phyloP scores from a whole-genome alignment of 1,140 invertebrate species.

The Ceratosolen solmsi region DNA sequence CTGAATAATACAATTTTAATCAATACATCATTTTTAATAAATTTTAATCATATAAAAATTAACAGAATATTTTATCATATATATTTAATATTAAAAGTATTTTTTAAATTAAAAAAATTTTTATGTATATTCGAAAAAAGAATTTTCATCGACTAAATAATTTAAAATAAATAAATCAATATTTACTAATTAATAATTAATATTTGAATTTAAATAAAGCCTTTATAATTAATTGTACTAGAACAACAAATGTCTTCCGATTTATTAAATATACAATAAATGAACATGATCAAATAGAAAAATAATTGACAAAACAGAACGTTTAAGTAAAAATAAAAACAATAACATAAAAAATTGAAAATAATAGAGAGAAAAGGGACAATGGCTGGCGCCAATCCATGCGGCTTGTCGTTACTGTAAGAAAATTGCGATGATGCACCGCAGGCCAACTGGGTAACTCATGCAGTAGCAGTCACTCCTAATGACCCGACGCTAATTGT shows the following conservation, averaged over 20 bases:
- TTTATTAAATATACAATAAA: slow-evolving; percentile 6
- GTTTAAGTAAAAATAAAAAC: too few relatives aligned
- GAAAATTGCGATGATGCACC: not conserved
- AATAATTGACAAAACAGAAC: too few relatives aligned
- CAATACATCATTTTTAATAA: too few relatives aligned
- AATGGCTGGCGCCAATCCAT: not conserved
- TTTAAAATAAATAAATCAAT: not conserved
- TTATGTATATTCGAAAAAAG: not conserved
- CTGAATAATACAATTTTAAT: too few relatives aligned
- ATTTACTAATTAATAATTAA: not conserved
- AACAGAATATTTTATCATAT: too few relatives aligned
- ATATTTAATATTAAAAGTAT: not conserved
- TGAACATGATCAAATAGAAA: too few relatives aligned
- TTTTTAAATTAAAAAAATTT: not conserved
- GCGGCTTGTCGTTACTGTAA: not conserved
- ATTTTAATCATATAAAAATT: too few relatives aligned
- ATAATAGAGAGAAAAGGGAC: not conserved
- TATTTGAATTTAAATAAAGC: not conserved
- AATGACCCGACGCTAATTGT: slow-evolving; percentile 53
- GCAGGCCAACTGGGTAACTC: not conserved
- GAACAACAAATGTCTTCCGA: slow-evolving; percentile 25
- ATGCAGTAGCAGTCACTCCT: slow-evolving; percentile 38
- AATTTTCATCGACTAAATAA: not conserved
- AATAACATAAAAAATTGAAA: slow-evolving; percentile 12
- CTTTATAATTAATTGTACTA: slow-evolving; percentile 29